These are phyloP conservation scores for Synanceia verrucosa DNA, from an alignment of 2,797 vertebrate genomes.

Conservation along the genomic window DNA sequence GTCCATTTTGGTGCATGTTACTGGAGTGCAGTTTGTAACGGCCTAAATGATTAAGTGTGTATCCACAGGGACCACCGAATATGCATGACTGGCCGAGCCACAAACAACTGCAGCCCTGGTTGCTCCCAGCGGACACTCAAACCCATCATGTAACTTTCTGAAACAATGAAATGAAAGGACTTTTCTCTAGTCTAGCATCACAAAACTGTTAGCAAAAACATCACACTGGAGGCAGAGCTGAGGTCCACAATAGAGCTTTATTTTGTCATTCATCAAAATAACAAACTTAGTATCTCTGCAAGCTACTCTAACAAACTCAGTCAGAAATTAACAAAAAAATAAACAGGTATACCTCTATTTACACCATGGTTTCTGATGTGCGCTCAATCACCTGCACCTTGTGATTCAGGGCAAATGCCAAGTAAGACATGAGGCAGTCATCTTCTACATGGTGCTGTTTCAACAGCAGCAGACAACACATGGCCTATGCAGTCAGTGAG, in stretches of 20 bases:
- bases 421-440: constrained; percentile 67
- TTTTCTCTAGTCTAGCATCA: background rate
- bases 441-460: constrained; percentile 50
- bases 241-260: constrained; percentile 82
- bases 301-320: constrained; percentile 83
- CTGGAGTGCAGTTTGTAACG: constrained; percentile 12
- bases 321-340: constrained; percentile 41
- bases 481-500: constrained; percentile 35
- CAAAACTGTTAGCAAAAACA: background rate
- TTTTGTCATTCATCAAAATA: constrained; percentile 80
- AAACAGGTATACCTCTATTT: constrained; percentile 76
- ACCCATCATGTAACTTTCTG: background rate
- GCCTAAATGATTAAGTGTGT: constrained; percentile 29
- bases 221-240: constrained; percentile 51
- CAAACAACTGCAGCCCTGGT: constrained; percentile 2
- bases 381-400: constrained; percentile 46
- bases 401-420: constrained; percentile 51
- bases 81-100: constrained; percentile 39
- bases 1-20: background rate
- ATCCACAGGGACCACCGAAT: constrained; percentile 14
- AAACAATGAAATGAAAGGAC: background rate
- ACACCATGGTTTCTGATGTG: constrained; percentile 72
- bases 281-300: constrained; percentile 81
- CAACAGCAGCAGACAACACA: constrained; percentile 59
- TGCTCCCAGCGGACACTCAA: background rate